Base-by-base conservation (phyloP, 2,888 invertebrate species). In the Temnothorax rugatulus region DNA sequence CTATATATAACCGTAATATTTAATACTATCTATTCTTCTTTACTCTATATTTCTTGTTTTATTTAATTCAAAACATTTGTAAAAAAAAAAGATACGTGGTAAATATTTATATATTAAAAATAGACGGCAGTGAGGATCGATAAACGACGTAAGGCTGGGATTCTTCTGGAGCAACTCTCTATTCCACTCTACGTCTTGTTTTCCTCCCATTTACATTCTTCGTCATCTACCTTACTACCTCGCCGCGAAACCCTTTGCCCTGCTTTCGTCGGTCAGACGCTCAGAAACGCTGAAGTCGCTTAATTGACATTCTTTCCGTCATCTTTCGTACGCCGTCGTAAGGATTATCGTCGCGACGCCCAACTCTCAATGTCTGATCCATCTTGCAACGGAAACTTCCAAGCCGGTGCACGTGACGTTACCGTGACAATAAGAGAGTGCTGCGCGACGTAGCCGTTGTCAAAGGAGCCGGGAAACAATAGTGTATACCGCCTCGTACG, bases 261-360 rank as follows among this genome's bases (percentile, higher is more conserved):
- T 25, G 34, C 34, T 15, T 44, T 47, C 15, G 59, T 50, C 64
- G 34, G n/a, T 57, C 64, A 66, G 84, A 73, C 87, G 82, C 84
- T 86, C 83, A 79, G 83, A 85, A 54, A 50, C 71, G 69, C 63
- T 25, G 50, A 86, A 85, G 83, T 85, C 83, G 83, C 86, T 86
- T 86, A 89, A 89, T 89, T 88, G 86, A 89, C 87, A 85, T 88
- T 88, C 89, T 85, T 84, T 84, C 66, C 59, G 63, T 47, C 64
- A 69, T 73, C 75, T 83, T 82, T 73, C 34, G 69, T 66, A 9
- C 76, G 64, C 15, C 54, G 61, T 47, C 73, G 21, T 9, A 47
- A 52, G 59, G 57, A 59, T 86, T 73, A 79, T 57, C 63, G 69
- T 76, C 84, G 85, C 79, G 81, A 59, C 64, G 59, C 50, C 44